Conservation (phyloP, 2,888 invertebrate genomes). For the Cartodere bifasciata region DNA sequence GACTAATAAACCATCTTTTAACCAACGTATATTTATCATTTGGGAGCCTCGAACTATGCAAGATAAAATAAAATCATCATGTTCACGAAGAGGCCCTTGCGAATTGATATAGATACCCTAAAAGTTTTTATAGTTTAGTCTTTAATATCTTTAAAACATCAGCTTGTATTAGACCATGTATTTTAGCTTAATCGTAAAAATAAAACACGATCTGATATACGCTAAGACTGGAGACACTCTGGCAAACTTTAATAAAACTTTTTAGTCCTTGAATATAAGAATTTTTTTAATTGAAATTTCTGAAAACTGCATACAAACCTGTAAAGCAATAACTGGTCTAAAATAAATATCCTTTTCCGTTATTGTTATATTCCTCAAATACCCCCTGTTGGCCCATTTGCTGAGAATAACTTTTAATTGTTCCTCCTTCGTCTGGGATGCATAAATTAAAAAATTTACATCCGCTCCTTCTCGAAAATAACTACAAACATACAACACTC, state of each 20-base stretch:
- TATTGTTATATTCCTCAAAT: constrained; percentile 46
- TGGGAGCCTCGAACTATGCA: constrained; percentile 69
- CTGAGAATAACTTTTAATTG: constrained; percentile 41
- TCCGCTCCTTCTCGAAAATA: constrained; percentile 35
- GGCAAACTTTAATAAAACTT: too few species aligned
- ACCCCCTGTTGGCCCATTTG: constrained; percentile 46
- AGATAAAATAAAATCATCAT: constrained; percentile 63
- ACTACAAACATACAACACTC: too few species aligned
- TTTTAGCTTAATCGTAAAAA: too few species aligned
- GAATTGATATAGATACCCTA: constrained; percentile 43
- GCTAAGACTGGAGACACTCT: too few species aligned
- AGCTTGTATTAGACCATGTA: too few species aligned
- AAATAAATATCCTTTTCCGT: constrained; percentile 55
- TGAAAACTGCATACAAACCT: constrained; percentile 37
- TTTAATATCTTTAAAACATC: too few species aligned
- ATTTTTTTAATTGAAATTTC: too few species aligned
- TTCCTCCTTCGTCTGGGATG: constrained; percentile 40
- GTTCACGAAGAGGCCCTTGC: constrained; percentile 45
- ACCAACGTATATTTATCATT: constrained; percentile 65
- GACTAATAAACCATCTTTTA: constrained; percentile 64
- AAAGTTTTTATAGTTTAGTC: too few species aligned
- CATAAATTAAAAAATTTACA: constrained; percentile 41
- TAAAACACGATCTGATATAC: too few species aligned
- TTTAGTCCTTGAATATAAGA: too few species aligned
- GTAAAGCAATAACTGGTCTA: constrained; percentile 55